Percentiles rank a stretch among this genome's conserved stretches.
phyloP scores from a whole-genome alignment of 2,113 vertebrate species.

The Phoxinus phoxinus region DNA sequence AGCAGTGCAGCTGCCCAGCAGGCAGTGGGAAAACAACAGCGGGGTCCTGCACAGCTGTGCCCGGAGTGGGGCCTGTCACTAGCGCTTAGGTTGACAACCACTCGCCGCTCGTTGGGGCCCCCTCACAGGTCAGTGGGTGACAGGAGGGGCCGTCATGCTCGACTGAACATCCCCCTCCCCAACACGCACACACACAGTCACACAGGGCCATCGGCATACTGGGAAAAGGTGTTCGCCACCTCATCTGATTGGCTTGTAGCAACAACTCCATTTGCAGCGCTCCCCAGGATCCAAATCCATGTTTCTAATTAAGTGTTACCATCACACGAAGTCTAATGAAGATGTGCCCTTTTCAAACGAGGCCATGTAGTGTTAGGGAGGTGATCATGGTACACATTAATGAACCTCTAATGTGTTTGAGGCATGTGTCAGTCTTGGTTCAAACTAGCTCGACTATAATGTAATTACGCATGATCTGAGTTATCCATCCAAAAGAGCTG shows the following conservation, averaged over 20 bases:
- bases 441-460: background rate
- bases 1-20: slow-evolving; percentile 79
- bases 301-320: slow-evolving; percentile 52
- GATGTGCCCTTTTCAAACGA: slow-evolving; percentile 46
- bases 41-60: slow-evolving; percentile 86
- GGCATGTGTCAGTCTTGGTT: slow-evolving; percentile 13
- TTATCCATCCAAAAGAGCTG: slow-evolving; percentile 9
- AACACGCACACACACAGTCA: slow-evolving; percentile 46
- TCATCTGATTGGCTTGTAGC: slow-evolving; percentile 62
- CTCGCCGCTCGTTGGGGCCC: slow-evolving; percentile 88
- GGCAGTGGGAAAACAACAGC: slow-evolving; percentile 88
- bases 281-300: slow-evolving; percentile 31
- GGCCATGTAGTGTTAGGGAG: slow-evolving; percentile 29
- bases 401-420: slow-evolving; percentile 20
- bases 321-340: slow-evolving; percentile 50
- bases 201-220: slow-evolving; percentile 63
- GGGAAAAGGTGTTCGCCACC: slow-evolving; percentile 61
- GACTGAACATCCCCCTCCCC: slow-evolving; percentile 72
- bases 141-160: slow-evolving; percentile 84
- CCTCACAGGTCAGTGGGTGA: slow-evolving; percentile 90
- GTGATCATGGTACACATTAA: slow-evolving; percentile 24
- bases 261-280: slow-evolving; percentile 63
- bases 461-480: background rate
- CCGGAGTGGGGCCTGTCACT: slow-evolving; percentile 88
- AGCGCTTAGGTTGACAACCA: slow-evolving; percentile 86